Conservation (phyloP, 2,888 invertebrate genomes). For the Hermaeophaga mercurialis region DNA sequence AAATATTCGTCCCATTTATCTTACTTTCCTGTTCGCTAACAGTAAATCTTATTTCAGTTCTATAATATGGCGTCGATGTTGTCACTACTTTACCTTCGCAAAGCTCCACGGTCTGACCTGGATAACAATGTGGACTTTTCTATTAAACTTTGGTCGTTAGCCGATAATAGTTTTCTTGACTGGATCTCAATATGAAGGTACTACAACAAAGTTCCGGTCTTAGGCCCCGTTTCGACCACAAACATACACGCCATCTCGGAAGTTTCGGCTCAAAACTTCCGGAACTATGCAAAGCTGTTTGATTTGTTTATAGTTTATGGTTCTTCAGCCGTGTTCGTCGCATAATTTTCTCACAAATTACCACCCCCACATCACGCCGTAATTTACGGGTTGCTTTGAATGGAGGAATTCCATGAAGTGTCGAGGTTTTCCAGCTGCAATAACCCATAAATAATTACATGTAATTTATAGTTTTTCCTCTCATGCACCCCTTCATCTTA, state of each 20-base stretch:
- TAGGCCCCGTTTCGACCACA: conserved; percentile 15
- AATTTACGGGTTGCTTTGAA: conserved; percentile 17
- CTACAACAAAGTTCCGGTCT: conserved; percentile 18
- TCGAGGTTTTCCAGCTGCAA: too few species aligned
- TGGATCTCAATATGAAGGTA: conserved; percentile 12
- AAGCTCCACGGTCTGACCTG: conserved; percentile 8
- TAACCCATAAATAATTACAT: too few species aligned
- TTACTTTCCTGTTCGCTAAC: conserved; percentile 3
- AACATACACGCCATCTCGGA: conserved; percentile 27
- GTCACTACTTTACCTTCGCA: neutral
- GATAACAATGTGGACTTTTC: conserved; percentile 9
- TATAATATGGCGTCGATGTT: neutral
- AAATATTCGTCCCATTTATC: conserved; percentile 5
- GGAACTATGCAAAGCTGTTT: conserved; percentile 33
- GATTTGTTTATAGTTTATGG: conserved; percentile 34
- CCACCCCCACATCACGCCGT: conserved; percentile 12
- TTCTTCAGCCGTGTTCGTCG: conserved; percentile 22
- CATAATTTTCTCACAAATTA: conserved; percentile 35
- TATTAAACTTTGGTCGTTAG: conserved; percentile 13
- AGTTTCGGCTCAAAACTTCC: conserved; percentile 26
- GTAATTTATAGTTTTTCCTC: too few species aligned
- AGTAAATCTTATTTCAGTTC: conserved; percentile 5
- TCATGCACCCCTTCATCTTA: too few species aligned
- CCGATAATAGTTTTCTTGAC: conserved; percentile 14
- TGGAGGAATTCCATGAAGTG: too few species aligned